Conservation (phyloP, 2,113 vertebrate species). For the Aix galericulata region DNA sequence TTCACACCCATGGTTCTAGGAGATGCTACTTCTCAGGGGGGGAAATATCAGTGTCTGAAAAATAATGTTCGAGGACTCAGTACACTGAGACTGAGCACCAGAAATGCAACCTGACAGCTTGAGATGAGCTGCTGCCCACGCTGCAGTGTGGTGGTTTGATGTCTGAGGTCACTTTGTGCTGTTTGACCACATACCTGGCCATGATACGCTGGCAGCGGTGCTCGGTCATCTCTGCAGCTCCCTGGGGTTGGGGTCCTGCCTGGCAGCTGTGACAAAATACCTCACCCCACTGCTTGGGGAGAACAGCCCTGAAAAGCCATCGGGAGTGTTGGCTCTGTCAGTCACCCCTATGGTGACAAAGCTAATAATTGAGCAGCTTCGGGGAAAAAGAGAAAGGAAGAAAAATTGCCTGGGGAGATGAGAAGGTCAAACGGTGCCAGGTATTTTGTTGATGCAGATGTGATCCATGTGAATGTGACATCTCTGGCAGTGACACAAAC, state of each 20-base stretch:
- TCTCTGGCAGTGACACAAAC: not conserved
- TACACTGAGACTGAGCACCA: not conserved
- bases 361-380: not conserved
- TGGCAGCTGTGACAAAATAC: not conserved
- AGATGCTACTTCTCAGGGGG: not conserved
- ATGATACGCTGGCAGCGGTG: not conserved
- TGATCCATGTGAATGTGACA: not conserved
- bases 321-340: not conserved
- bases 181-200: not conserved
- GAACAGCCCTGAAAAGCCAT: not conserved
- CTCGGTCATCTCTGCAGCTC: not conserved
- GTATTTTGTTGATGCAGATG: not conserved
- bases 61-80: not conserved
- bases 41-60: not conserved
- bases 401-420: not conserved
- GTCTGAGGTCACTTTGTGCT: not conserved
- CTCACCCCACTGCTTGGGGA: not conserved
- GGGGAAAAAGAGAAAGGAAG: not conserved
- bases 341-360: not conserved
- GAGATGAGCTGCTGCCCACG: not conserved
- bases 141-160: not conserved
- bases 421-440: not conserved
- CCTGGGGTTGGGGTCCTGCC: rapidly evolving
- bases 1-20: not conserved
- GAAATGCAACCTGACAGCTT: not conserved